Percentiles rank a stretch among this genome's conserved stretches.
Conservation (phyloP, 2,797 vertebrate genomes). For the Arrhamphus sclerolepis region DNA sequence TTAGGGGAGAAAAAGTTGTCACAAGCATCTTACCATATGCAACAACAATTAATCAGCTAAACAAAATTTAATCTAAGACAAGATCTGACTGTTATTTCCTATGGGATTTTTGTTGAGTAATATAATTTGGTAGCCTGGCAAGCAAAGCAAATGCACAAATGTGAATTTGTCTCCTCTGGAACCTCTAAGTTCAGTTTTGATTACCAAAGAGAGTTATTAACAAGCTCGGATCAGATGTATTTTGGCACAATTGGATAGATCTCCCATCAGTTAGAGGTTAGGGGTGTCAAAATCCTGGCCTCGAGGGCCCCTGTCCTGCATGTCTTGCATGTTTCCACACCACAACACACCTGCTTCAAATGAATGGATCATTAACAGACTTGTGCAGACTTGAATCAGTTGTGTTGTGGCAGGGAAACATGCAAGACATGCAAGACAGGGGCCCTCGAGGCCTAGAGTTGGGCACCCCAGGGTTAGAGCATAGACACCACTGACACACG, state of each 20-base stretch:
- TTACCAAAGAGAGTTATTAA: conserved; percentile 7
- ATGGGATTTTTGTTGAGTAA: neutral
- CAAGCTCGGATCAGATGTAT: neutral
- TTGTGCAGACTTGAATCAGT: no score
- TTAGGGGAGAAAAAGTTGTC: neutral
- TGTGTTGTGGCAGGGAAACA: no score
- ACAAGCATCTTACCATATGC: neutral
- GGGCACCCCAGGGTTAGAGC: no score
- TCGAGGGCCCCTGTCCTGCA: no score
- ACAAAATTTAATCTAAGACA: conserved; percentile 9
- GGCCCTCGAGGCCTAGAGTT: no score
- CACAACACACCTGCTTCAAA: no score
- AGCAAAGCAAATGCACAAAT: neutral
- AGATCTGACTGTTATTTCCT: conserved; percentile 7
- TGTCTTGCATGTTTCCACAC: no score
- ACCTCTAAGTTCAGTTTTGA: conserved; percentile 6
- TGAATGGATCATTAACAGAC: no score
- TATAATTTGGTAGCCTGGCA: neutral
- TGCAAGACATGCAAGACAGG: no score
- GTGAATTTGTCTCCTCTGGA: neutral
- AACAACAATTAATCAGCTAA: neutral
- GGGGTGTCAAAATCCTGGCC: no score
- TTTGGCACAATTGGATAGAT: neutral
- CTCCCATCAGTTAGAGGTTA: neutral
- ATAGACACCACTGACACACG: neutral